Percentiles rank a stretch among this genome's conserved stretches.
Evolutionary conservation across 1,140 invertebrate genomes (phyloP).

Genomic region (Maniola jurtina): DNA sequence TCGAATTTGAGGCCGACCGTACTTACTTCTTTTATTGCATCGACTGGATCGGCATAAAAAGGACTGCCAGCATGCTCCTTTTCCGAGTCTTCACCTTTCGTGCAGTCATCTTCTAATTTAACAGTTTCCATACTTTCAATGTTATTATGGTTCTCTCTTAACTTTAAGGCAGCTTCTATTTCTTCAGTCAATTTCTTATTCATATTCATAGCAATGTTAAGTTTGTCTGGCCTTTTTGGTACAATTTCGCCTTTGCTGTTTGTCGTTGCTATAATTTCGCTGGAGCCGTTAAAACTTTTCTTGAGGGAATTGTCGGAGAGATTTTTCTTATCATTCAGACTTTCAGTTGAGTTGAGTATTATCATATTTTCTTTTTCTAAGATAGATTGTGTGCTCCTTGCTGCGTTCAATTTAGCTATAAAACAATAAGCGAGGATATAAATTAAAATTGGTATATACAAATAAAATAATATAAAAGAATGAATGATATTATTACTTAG

Average conservation of each 20-base stretch:
- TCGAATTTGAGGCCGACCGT: too few relatives aligned
- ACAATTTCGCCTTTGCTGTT: slow-evolving; percentile 76
- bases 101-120: slow-evolving; percentile 63
- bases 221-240: slow-evolving; percentile 74
- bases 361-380: slow-evolving; percentile 69
- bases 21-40: slow-evolving; percentile 84
- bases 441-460: slow-evolving; percentile 11
- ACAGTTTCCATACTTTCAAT: slow-evolving; percentile 74
- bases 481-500: background rate
- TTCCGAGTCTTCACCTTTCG: slow-evolving; percentile 57
- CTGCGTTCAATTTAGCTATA: slow-evolving; percentile 63
- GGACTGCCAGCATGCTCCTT: slow-evolving; percentile 87
- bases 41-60: slow-evolving; percentile 95
- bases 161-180: slow-evolving; percentile 67
- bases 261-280: slow-evolving; percentile 75
- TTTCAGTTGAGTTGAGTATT: slow-evolving; percentile 64
- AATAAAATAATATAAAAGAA: slow-evolving; percentile 4
- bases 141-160: slow-evolving; percentile 59
- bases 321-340: slow-evolving; percentile 65
- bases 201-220: slow-evolving; percentile 72
- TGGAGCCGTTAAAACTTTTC: slow-evolving; percentile 66
- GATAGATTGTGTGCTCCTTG: slow-evolving; percentile 71
- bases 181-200: slow-evolving; percentile 74
- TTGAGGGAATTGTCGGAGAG: slow-evolving; percentile 62
- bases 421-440: slow-evolving; percentile 16